Evolutionary conservation across 1,140 invertebrate species (phyloP), one percentile per base, ranked within the genome.

Genomic region (Temnothorax nylanderi): DNA sequence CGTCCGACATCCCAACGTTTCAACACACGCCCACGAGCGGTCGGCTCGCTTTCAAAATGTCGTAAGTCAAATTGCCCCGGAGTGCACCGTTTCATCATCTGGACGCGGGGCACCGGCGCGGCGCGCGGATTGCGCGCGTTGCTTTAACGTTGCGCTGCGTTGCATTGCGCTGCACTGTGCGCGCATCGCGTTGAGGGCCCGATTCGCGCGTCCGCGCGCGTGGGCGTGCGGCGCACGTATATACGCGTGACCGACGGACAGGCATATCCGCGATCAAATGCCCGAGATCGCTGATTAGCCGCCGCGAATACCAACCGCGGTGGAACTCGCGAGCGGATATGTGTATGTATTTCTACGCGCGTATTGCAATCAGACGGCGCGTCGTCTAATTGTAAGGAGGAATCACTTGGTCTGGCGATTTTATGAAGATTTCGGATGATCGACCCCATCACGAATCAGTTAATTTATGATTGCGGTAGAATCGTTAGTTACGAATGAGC

Each of bases 21-120:
- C 94, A 95, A 95, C 94, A 94, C 94, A 95, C 94, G 93, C 94
- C 94, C 91, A 95, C 94, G 91, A 91, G 86, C 87, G 89, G 92
- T 94, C 94, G 94, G 94, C 93, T 93, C 86, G 93, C 94, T 95
- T 95, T 95, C 93, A 94, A 92, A 94, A 93, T 94, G 93, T 94
- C 93, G 93, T 95, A 94, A 95, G 94, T 95, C 94, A 94, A 95
- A 95, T 95, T 94, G 93, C 93, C 90, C 90, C 62, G 86, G 89
- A 92, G 90, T 89, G 93, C 93, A 92, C 91, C 92, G 93, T 94
- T 94, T 94, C 92, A 94, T 95, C 92, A 93, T 94, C 84, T 88
- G 85, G 89, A 90, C 88, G 88, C 89, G 88, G 88, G 86, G 72
- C 54, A 82, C 51, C 44, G 58, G 76, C 62, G 77, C 62, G 67